Conservation (phyloP, 2,113 vertebrate species). For the Halichoeres trimaculatus region DNA sequence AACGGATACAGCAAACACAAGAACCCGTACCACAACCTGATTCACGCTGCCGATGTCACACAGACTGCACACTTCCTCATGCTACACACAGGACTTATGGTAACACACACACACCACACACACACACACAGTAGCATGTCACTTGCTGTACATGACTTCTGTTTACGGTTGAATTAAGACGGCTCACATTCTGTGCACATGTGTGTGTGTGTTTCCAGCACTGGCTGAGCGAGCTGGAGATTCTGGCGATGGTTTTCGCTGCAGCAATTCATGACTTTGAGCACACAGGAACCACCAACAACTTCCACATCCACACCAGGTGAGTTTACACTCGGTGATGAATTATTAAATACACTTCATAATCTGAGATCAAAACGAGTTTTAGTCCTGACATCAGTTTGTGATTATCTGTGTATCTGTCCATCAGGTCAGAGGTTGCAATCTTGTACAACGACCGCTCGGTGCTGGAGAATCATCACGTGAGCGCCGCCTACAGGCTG, state of each 20-base stretch:
- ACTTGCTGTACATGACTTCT: too few species aligned
- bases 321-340: background rate
- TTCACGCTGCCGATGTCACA: slow-evolving; percentile 97
- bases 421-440: slow-evolving; percentile 92
- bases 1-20: slow-evolving; percentile 97
- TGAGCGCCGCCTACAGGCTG: slow-evolving; percentile 96
- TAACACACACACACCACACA: slow-evolving; percentile 66
- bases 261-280: slow-evolving; percentile 98
- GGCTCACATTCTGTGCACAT: background rate
- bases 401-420: too few species aligned
- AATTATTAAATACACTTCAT: too few species aligned
- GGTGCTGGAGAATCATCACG: slow-evolving; percentile 98
- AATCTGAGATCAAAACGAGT: too few species aligned
- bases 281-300: slow-evolving; percentile 98
- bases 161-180: too few species aligned
- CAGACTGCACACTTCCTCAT: slow-evolving; percentile 98
- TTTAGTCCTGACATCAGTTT: too few species aligned
- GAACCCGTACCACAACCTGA: slow-evolving; percentile 98
- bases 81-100: slow-evolving; percentile 97
- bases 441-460: slow-evolving; percentile 98
- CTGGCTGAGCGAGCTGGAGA: slow-evolving; percentile 99
- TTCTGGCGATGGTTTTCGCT: slow-evolving; percentile 97
- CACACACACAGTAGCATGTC: background rate
- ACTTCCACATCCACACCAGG: slow-evolving; percentile 99
- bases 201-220: slow-evolving; percentile 83